A percentile compares a stretch with the other conserved stretches of the same genome.
These are phyloP conservation scores for Nyctibius bracteatus DNA, from an alignment of 2,113 vertebrate species.

Conservation along the genomic window DNA sequence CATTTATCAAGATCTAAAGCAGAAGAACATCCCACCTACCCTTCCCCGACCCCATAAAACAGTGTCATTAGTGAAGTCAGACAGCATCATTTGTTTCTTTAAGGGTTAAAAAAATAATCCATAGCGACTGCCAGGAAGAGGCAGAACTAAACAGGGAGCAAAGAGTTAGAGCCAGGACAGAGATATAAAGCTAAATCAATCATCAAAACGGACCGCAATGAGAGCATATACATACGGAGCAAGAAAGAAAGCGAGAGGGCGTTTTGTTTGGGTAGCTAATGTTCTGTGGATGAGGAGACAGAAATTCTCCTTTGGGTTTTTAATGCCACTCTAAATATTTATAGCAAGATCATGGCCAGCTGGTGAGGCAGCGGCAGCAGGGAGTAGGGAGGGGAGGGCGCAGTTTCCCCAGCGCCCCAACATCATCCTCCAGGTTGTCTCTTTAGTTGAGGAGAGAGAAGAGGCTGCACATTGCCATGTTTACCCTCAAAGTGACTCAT, in stretches of 20 bases:
- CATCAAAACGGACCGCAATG: not conserved
- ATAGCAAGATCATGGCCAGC: constrained; percentile 19
- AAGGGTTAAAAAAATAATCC: constrained; percentile 43
- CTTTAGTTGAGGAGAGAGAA: not conserved
- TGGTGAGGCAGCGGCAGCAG: not conserved
- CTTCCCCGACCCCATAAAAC: not conserved
- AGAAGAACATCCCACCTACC: not conserved
- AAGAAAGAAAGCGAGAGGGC: not conserved
- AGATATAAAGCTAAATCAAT: constrained; percentile 22
- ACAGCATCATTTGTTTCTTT: not conserved
- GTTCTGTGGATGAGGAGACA: constrained; percentile 17
- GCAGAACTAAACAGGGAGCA: constrained; percentile 1
- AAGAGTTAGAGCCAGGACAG: constrained; percentile 4
- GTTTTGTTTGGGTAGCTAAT: constrained; percentile 51
- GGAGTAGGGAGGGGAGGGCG: not conserved
- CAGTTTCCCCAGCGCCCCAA: not conserved
- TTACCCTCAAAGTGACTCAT: not conserved
- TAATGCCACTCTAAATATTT: constrained; percentile 65
- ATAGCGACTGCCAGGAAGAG: not conserved
- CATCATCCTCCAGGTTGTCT: rapidly evolving
- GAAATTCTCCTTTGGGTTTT: constrained; percentile 19
- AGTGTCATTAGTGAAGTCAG: not conserved
- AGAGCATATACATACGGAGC: not conserved
- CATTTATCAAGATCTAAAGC: not conserved
- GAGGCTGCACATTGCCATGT: not conserved